Conservation (phyloP, 2,113 vertebrate species). For the Empidonax traillii region DNA sequence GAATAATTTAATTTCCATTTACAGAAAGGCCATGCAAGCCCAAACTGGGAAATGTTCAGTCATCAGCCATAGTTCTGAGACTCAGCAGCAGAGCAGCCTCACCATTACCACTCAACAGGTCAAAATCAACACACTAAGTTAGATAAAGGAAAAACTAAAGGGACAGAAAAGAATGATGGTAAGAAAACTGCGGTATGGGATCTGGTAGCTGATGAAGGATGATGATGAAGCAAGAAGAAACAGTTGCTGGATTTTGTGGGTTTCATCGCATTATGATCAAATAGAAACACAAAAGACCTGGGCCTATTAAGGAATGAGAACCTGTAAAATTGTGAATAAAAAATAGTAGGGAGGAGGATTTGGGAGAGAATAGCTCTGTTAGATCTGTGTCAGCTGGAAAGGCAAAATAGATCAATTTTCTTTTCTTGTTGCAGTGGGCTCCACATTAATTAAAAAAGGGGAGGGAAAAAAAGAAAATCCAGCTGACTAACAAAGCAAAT, state of each 20-base stretch:
- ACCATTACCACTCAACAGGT: not conserved
- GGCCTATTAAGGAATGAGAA: not conserved
- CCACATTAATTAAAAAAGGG: not conserved
- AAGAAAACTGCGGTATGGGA: not conserved
- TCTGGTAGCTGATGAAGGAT: not conserved
- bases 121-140: not conserved
- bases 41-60: not conserved
- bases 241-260: not conserved
- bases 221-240: not conserved
- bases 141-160: not conserved
- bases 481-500: not conserved
- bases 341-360: not conserved
- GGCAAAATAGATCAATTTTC: not conserved
- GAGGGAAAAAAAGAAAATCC: not conserved
- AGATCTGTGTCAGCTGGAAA: not conserved
- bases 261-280: constrained; percentile 1
- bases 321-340: constrained; percentile 18
- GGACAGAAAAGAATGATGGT: not conserved
- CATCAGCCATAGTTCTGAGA: not conserved
- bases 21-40: not conserved
- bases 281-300: not conserved
- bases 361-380: not conserved
- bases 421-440: not conserved
- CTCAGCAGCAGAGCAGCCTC: not conserved
- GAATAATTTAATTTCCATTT: constrained; percentile 6